These are phyloP conservation scores for Eremobia ochroleuca DNA, from an alignment of 2,888 invertebrate species.

Conservation along the genomic window DNA sequence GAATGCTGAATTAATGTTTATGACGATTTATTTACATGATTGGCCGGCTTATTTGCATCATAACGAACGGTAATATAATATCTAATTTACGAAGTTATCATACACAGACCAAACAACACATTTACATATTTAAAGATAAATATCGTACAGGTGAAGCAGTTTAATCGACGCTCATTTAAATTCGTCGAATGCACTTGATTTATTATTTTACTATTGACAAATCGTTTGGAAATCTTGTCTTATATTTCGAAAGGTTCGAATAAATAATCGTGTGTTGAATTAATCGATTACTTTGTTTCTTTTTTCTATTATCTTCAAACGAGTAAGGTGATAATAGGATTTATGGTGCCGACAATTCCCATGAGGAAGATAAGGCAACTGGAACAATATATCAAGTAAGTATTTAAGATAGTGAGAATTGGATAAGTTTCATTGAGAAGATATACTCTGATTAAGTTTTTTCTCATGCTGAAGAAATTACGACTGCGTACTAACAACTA, in stretches of 20 bases:
- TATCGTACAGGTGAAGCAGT: constrained; percentile 61
- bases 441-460: constrained; percentile 5
- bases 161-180: constrained; percentile 67
- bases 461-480: constrained; percentile 19
- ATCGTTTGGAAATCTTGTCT: constrained; percentile 66
- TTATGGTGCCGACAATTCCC: constrained; percentile 51
- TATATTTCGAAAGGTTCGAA: constrained; percentile 56
- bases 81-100: constrained; percentile 51
- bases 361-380: constrained; percentile 43
- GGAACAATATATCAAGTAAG: constrained; percentile 38
- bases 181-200: constrained; percentile 67
- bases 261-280: constrained; percentile 50
- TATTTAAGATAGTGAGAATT: constrained; percentile 40
- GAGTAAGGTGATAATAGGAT: constrained; percentile 60
- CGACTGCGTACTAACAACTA: not conserved
- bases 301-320: constrained; percentile 38
- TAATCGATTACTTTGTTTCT: constrained; percentile 61
- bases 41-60: constrained; percentile 34
- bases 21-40: constrained; percentile 34
- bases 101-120: constrained; percentile 56
- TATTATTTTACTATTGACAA: constrained; percentile 69
- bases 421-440: constrained; percentile 41
- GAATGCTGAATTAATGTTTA: constrained; percentile 30
- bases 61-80: constrained; percentile 55
- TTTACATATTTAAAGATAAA: constrained; percentile 65